Percentiles rank a stretch among this genome's conserved stretches.
Conservation (phyloP, 2,797 vertebrate species). For the Rousettus madagascariensis region DNA sequence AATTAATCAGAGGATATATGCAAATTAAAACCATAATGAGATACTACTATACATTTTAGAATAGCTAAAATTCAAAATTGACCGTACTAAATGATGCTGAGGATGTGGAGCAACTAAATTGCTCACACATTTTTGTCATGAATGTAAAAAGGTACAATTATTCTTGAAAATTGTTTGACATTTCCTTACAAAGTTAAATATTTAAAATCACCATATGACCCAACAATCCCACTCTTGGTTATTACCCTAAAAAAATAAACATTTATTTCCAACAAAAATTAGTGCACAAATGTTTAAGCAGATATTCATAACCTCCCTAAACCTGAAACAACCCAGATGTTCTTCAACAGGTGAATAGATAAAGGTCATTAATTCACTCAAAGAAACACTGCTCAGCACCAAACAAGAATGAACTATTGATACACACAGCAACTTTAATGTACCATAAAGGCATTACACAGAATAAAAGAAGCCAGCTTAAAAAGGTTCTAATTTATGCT, state of each 20-base stretch:
- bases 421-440: background rate
- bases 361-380: background rate
- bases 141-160: background rate
- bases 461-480: background rate
- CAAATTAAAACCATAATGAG: background rate
- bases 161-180: background rate
- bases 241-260: background rate
- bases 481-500: background rate
- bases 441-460: background rate
- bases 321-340: background rate
- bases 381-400: background rate
- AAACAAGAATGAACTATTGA: background rate
- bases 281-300: background rate
- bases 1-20: background rate
- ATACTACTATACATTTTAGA: background rate
- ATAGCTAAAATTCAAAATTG: background rate
- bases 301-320: background rate
- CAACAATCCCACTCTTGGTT: background rate
- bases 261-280: background rate
- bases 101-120: background rate
- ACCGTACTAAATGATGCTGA: background rate
- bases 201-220: background rate
- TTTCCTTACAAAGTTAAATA: background rate
- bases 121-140: background rate
- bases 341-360: background rate